Evolutionary conservation across 2,113 vertebrate genomes (phyloP).

Genomic region (Notiomystis cincta): DNA sequence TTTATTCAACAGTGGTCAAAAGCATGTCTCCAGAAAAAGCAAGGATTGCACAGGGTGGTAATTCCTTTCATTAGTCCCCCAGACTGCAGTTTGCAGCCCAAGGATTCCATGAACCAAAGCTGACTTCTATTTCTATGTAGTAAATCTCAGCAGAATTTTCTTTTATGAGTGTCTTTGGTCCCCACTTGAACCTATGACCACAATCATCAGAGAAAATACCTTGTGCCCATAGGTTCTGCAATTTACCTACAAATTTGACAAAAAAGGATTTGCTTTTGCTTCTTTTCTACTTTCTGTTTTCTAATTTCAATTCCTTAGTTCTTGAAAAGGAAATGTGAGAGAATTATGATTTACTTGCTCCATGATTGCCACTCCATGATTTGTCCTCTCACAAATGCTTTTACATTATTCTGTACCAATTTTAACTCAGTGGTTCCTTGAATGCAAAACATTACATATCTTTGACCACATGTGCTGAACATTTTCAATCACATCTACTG

Average conservation of each 20-base stretch:
- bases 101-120: not conserved
- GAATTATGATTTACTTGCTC: not conserved
- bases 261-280: not conserved
- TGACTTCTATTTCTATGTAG: not conserved
- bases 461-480: not conserved
- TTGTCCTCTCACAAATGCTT: not conserved
- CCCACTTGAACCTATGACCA: not conserved
- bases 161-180: not conserved
- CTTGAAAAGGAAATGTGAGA: not conserved
- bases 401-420: not conserved
- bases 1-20: not conserved
- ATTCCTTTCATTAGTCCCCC: not conserved
- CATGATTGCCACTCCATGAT: not conserved
- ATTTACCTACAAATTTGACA: not conserved
- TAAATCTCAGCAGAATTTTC: not conserved
- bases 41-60: not conserved
- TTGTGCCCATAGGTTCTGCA: not conserved
- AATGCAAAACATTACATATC: not conserved
- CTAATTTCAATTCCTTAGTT: not conserved
- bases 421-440: not conserved
- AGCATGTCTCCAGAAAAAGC: not conserved
- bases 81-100: not conserved
- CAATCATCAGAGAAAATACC: not conserved
- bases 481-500: not conserved
- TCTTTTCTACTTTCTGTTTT: not conserved